Evolutionary conservation across 1,140 invertebrate species (phyloP), one percentile per base, ranked within the genome.

Genomic region (Saxidomus purpurata): DNA sequence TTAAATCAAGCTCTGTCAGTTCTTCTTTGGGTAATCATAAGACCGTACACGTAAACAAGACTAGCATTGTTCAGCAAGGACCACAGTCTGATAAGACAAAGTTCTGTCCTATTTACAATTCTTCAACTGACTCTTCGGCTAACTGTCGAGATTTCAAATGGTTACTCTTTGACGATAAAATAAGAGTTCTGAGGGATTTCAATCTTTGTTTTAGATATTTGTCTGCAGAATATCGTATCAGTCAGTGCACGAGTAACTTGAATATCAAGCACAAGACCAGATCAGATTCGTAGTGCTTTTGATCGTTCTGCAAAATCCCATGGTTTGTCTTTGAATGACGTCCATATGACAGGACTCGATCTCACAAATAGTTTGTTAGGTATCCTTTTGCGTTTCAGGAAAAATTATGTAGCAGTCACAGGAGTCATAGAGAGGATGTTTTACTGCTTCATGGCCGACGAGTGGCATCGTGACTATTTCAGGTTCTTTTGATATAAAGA

Each of bases 351-450:
- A 9, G 77, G 89, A 61, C 77, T 77, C 1, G 28, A 77, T 28
- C 76, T 81, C 4, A 71, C 17, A 1, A 81, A 82, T 34, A 81
- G 52, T 22, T 43, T 89, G 4, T 19, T 69, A 28, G 87, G 77
- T 0, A 31, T 87, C 3, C 38, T 87, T 0, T 49, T 67, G 25
- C 71, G 85, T 25, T 87, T 89, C 77, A 0, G 87, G 25, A 89
- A 43, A 43, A 55, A 82, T 1, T 17, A 25, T 34, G 38, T 81
- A 43, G 88, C 88, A 38, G 28, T 71, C 6, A 74, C 47, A 25
- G 88, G 36, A 1, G 81, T 84, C 28, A 71, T 89, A 3, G 38
- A 89, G 31, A 40, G 59, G 34, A 89, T 89, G 88, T 89, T 89
- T 52, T 59, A 84, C 22, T 55, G 9, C 22, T 55, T 55, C 19